These are phyloP conservation scores for Latrodectus elegans DNA, from an alignment of 2,888 invertebrate species.

Conservation along the genomic window DNA sequence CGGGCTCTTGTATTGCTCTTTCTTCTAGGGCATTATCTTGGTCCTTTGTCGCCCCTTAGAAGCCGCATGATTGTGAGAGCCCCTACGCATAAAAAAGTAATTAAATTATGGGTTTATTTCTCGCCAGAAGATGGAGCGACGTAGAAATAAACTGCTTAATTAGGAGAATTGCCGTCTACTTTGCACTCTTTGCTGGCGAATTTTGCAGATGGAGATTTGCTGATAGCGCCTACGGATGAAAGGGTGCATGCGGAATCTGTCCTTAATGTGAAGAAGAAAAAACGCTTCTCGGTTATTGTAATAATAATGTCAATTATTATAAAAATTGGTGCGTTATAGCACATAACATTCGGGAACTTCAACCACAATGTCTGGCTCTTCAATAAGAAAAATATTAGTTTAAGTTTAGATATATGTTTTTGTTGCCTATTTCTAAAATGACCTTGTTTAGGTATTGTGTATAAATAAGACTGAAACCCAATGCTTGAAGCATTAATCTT, in stretches of 20 bases:
- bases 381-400: too few relatives aligned
- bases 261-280: too few relatives aligned
- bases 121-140: slow-evolving; percentile 2
- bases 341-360: too few relatives aligned
- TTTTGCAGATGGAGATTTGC: background rate
- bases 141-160: slow-evolving; percentile 60
- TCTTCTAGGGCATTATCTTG: slow-evolving; percentile 37
- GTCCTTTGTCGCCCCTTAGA: slow-evolving; percentile 54
- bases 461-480: too few relatives aligned
- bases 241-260: background rate
- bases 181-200: slow-evolving; percentile 42
- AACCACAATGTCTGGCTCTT: too few relatives aligned
- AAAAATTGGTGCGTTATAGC: too few relatives aligned
- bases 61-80: background rate
- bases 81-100: slow-evolving; percentile 56
- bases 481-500: too few relatives aligned
- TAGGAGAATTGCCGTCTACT: slow-evolving; percentile 43
- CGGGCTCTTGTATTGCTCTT: background rate
- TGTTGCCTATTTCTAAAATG: too few relatives aligned
- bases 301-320: too few relatives aligned
- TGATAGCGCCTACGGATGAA: background rate
- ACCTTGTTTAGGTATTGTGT: too few relatives aligned
- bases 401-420: too few relatives aligned
- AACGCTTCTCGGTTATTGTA: too few relatives aligned
- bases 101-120: slow-evolving; percentile 64